Evolutionary conservation across 2,888 invertebrate genomes (phyloP).

Genomic region (Hartigia nigra): DNA sequence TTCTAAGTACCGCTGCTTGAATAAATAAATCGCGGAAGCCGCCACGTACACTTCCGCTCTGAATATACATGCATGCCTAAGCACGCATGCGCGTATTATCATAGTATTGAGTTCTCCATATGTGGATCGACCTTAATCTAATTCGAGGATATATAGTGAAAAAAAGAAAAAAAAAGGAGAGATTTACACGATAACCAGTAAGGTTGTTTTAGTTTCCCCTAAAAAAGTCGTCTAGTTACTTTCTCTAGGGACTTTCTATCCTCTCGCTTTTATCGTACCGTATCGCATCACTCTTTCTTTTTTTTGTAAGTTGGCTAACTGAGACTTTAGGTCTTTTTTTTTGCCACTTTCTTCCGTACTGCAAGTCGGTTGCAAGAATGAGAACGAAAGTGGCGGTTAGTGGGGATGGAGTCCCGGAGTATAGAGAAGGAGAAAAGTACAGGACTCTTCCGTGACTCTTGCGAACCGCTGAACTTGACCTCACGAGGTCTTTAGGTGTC

Average conservation of each 20-base stretch:
- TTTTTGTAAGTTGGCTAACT: neutral
- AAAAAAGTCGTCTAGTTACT: neutral
- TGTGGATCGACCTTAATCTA: neutral
- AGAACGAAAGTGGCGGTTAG: neutral
- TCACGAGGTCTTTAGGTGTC: neutral
- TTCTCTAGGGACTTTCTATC: neutral
- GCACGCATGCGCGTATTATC: neutral
- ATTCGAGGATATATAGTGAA: neutral
- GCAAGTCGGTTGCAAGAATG: neutral
- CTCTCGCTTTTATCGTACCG: neutral
- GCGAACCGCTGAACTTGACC: slow-evolving; percentile 21
- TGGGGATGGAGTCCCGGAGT: neutral
- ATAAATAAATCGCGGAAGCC: slow-evolving; percentile 13
- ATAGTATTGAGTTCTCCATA: neutral
- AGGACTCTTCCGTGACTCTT: slow-evolving; percentile 8
- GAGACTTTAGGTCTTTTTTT: neutral
- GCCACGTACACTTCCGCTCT: neutral
- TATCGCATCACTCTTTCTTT: neutral
- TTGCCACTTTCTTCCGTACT: neutral
- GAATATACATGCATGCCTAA: neutral
- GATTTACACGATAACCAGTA: neutral
- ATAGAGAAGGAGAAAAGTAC: neutral
- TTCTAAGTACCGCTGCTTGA: slow-evolving; percentile 4
- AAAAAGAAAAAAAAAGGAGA: no score
- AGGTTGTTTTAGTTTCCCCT: neutral